Evolutionary conservation across 2,113 vertebrate species (phyloP), one percentile per base, ranked within the genome.

Genomic region (Terrapene triunguis): DNA sequence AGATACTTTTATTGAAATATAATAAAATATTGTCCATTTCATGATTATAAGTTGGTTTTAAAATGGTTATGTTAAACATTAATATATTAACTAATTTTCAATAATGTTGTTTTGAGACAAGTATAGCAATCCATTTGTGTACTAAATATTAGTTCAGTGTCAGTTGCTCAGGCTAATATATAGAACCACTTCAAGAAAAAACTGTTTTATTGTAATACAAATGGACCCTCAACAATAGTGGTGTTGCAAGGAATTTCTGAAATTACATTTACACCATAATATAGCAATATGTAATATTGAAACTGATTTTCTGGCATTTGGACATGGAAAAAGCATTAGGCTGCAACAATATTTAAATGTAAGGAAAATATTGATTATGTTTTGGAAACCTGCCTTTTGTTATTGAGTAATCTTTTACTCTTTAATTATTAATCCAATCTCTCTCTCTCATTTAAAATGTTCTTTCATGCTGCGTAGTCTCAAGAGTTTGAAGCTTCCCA

Each of bases 361-460:
- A 92, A 93, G 94, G 82, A 10, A 94, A 83, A 92, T 91, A 96
- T 44, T 86, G 96, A 97, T 97, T 91, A 53, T 24, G 62, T 1
- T 92, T 95, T 96, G 80, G 91, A 95, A 93, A 84, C 80, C 57
- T 90, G 22, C 35, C 50, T 4, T 90, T 80, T 93, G 88, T 95
- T 96, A 35, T 24, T 25, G 55, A 91, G 44, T 85, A 47, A 88
- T 97, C 82, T 55, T 89, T 82, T 90, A n/a, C 84, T 94, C 47
- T 97, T 97, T 95, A 94, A 97, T 97, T 94, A 94, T 95, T 89
- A 72, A 96, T 94, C 76, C 93, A 47, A 88, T 65, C 24, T 95
- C 72, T 42, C 88, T 14, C 51, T 53, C 72, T 25, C 12, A 14
- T 62, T 89, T 89, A 95, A 90, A 88, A 50, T 1, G 2, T 69